These are phyloP conservation scores for Telmatherina bonti DNA, from an alignment of 2,797 vertebrate species.

Conservation along the genomic window DNA sequence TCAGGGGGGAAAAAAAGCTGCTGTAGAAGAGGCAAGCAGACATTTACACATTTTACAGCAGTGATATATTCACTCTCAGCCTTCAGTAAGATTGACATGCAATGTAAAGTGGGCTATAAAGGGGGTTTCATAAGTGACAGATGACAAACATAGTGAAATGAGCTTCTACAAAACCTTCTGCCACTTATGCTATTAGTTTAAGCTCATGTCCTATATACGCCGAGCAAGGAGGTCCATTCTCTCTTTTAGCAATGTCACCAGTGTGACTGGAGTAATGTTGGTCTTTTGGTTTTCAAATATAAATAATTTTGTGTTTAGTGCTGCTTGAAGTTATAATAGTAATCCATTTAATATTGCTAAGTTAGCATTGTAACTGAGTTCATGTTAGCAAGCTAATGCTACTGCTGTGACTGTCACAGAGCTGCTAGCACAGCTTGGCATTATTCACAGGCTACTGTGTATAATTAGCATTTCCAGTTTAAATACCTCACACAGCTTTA, in stretches of 20 bases:
- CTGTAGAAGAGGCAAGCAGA: conserved; percentile 32
- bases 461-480: neutral
- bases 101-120: neutral
- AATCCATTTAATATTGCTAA: neutral
- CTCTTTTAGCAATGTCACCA: neutral
- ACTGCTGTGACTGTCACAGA: neutral
- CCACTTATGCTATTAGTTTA: conserved; percentile 4
- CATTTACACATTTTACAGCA: conserved; percentile 22
- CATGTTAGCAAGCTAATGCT: neutral
- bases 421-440: neutral
- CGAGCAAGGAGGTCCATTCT: too few relatives aligned
- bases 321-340: neutral
- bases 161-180: neutral
- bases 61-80: conserved; percentile 21
- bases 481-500: neutral
- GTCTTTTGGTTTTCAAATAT: neutral
- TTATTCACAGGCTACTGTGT: neutral
- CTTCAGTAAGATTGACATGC: conserved; percentile 18
- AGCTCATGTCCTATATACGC: neutral
- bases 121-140: conserved; percentile 6
- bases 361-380: neutral
- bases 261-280: neutral
- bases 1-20: conserved; percentile 44
- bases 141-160: neutral
- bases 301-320: neutral